These are phyloP conservation scores for Ceratitis capitata DNA, from an alignment of 1,140 invertebrate genomes.

Conservation along the genomic window DNA sequence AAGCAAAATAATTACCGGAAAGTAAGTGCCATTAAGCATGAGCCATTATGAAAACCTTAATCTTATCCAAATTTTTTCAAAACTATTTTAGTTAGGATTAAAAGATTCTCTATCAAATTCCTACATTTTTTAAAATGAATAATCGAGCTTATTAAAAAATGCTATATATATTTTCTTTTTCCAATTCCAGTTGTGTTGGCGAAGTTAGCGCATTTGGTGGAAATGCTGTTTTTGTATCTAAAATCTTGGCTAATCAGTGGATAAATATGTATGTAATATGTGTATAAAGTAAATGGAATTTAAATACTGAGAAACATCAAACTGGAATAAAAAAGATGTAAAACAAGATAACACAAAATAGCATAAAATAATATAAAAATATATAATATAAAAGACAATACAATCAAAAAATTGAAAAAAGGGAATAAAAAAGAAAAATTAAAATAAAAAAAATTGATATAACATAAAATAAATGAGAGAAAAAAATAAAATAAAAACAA, in stretches of 20 bases:
- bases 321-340: not conserved
- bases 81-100: too few species aligned
- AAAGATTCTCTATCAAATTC: too few species aligned
- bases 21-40: not conserved
- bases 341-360: constrained; percentile 23
- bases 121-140: too few species aligned
- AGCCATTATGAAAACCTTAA: not conserved
- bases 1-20: not conserved
- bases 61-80: not conserved
- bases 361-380: not conserved
- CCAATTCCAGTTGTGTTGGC: constrained; percentile 51
- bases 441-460: too few species aligned
- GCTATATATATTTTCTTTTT: not conserved
- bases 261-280: constrained; percentile 42
- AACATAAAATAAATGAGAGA: not conserved
- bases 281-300: not conserved
- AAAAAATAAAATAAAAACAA: too few species aligned
- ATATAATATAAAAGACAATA: not conserved
- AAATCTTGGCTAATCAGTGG: constrained; percentile 56
- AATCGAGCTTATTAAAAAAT: too few species aligned
- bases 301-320: not conserved
- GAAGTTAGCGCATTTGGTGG: constrained; percentile 50
- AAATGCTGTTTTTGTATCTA: constrained; percentile 53
- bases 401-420: not conserved
- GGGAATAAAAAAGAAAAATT: too few species aligned